Evolutionary conservation across 2,113 vertebrate species (phyloP), one percentile per base, ranked within the genome.

Genomic region (Thermophis baileyi): DNA sequence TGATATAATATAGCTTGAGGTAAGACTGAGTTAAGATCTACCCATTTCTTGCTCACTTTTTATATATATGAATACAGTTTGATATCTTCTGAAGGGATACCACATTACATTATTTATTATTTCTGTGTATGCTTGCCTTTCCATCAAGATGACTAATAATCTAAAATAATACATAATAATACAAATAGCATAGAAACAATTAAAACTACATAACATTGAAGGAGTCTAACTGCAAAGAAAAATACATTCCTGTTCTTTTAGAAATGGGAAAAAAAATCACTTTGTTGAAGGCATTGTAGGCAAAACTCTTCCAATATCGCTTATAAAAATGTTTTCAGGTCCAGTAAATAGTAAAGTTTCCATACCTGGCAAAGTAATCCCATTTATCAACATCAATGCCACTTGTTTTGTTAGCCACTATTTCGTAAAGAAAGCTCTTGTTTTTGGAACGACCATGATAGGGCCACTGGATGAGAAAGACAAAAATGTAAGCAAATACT

Each of bases 321-420:
- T 81, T 81, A 22, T 81, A 49, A 50, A 87, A 50, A 87, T 87
- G 85, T 87, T 49, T 49, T 50, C 85, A 47, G 50, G 47, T 18
- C 25, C 4, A 30, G 9, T 20, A 51, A 89, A 51, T 87, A 74
- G 0, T 50, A 93, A 93, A 4, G 55, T 49, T 51, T 91, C n/a
- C 92, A 8, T 96, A 99, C 99, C 99, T 99, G 93, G 99, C 98
- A 97, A 99, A 99, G 95, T 99, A 99, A 96, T 99, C 99, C 99
- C 99, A 99, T 91, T 99, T 99, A 97, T 99, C 99, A 94, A 99
- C 99, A 6, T 99, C 99, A 6, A 99, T 99, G 87, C 99, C 99
- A 16, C 97, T 99, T 93, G 94, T 97, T 95, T 99, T 99, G 96
- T 99, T 99, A 54, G 99, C 98, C 46, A 99, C 99, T 3, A 99